Evolutionary conservation across 2,113 vertebrate species (phyloP), one percentile per base, ranked within the genome.

Genomic region (Bostrychus sinensis): DNA sequence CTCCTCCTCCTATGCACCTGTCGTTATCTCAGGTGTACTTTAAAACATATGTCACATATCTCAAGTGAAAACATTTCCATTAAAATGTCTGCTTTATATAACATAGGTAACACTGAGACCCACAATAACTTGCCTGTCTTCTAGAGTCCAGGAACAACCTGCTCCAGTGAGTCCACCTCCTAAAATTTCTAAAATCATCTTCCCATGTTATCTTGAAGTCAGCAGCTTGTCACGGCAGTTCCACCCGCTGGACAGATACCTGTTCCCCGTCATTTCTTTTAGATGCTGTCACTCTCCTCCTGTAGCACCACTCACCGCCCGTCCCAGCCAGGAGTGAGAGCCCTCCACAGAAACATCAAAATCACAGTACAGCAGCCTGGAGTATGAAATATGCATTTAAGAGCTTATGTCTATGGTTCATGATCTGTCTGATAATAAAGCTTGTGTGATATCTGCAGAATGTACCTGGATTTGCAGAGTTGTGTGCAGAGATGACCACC

Each of bases 291-390:
- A 26, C 17, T 37, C 12, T 19, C 41, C 34, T 12, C 42, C 25
- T 38, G 38, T 43, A 95, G 94, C 51, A 95, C 94, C 19, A 91
- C 81, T 61, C 82, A 94, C 86, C 94, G 94, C 75, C 91, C 90
- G 88, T 93, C 91, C 62, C 80, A 95, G 25, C 91, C 91, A 0
- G 93, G 94, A 0, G 93, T 94, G 46, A 89, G 88, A 57, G 92
- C 93, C 0, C 89, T 91, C 2, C 93, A 95, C 80, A 86, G 69
- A 41, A 88, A 93, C 81, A 75, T 95, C 3, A 92, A 95, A 77
- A 93, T 95, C 67, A 83, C 95, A 95, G 74, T 94, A 95, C 81
- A 95, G 94, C 89, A 94, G 91, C 88, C 78, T 95, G 69, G 94
- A 95, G 72, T 93, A 95, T 0, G 93, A 95, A 93, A 93, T 94